Percentiles rank a stretch among this genome's conserved stretches.
Conservation (phyloP, 2,113 vertebrate genomes). For the Cacatua alba region DNA sequence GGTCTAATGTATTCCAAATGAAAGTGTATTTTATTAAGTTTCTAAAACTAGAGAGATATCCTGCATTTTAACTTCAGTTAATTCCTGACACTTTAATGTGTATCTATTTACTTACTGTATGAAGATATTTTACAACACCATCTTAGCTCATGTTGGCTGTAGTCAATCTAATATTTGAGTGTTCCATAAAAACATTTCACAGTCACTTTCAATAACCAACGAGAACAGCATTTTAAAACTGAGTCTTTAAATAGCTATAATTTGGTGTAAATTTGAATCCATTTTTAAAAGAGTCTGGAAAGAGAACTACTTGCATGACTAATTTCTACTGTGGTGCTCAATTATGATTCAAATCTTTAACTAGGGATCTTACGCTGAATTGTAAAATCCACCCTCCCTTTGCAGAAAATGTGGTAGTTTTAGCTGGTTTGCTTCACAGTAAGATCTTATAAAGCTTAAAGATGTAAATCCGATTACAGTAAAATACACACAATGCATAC, state of each 20-base stretch:
- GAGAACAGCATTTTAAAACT: neutral
- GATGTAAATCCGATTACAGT: constrained; percentile 73
- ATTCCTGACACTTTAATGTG: neutral
- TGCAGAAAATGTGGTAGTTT: constrained; percentile 10
- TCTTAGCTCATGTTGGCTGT: neutral
- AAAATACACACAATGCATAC: constrained; percentile 53
- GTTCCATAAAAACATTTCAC: neutral
- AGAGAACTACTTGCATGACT: neutral
- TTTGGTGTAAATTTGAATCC: neutral
- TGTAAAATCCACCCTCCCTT: neutral
- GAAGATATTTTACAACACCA: neutral
- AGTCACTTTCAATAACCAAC: neutral
- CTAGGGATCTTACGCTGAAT: constrained; percentile 18
- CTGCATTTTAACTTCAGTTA: neutral
- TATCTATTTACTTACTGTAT: neutral
- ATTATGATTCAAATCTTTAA: constrained; percentile 28
- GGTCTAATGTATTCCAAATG: neutral
- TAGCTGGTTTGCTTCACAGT: neutral
- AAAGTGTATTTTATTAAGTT: neutral
- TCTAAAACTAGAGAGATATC: neutral
- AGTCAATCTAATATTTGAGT: neutral
- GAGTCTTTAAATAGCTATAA: neutral
- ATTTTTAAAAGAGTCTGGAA: neutral
- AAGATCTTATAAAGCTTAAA: constrained; percentile 62
- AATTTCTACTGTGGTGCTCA: neutral